Evolutionary conservation across 2,113 vertebrate species (phyloP).

Genomic region (Ptychochromis oligacanthus): DNA sequence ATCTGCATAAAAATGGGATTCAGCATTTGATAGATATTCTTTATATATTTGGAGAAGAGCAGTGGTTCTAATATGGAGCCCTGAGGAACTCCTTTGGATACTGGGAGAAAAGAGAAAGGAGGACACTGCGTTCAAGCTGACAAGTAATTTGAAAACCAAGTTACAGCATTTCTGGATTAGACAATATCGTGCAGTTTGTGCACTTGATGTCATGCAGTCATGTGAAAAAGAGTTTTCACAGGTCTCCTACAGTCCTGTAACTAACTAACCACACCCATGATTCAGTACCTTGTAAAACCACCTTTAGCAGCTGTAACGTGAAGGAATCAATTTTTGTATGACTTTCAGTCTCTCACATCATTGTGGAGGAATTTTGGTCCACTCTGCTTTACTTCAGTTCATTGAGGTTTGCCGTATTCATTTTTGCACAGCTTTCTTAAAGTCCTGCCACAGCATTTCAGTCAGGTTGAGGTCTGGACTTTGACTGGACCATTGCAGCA

Average conservation of each 20-base stretch:
- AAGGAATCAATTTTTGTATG: no score
- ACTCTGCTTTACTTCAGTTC: neutral
- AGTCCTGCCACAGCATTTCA: no score
- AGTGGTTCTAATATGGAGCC: neutral
- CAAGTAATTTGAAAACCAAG: neutral
- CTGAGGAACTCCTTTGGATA: neutral
- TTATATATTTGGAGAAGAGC: fast-evolving
- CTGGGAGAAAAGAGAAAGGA: neutral
- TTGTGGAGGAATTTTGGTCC: neutral
- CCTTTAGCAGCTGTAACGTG: neutral
- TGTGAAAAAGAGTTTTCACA: no score
- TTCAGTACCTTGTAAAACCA: neutral
- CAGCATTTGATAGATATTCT: neutral
- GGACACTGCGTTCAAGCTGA: no score
- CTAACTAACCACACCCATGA: neutral
- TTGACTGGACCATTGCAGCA: neutral
- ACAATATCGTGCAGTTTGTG: no score
- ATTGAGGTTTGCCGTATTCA: neutral
- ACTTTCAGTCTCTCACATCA: no score
- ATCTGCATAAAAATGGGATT: neutral
- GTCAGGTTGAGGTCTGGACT: neutral
- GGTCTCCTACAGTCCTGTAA: neutral
- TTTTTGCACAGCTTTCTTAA: neutral
- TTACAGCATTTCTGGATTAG: no score
- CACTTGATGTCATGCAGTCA: no score